Evolutionary conservation across 35 echinoderm and acorn worm genomes (phyloP).

Genomic region (Ophioderma brevispina): DNA sequence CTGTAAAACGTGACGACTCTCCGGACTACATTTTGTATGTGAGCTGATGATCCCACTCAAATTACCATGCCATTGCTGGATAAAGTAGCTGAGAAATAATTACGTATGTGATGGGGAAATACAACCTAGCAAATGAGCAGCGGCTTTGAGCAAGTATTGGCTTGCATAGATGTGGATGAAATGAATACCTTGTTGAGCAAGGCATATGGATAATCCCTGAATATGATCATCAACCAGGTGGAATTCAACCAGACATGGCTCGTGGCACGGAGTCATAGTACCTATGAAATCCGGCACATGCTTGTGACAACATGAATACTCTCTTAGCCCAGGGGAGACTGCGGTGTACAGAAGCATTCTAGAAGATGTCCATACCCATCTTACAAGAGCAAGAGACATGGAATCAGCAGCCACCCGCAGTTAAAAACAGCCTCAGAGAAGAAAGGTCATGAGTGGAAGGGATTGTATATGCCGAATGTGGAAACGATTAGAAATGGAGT

Average conservation of each 20-base stretch:
- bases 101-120: neutral
- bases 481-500: too few species aligned
- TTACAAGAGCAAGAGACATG: too few species aligned
- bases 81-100: neutral
- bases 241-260: neutral
- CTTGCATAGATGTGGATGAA: neutral
- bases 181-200: constrained; percentile 19
- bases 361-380: neutral
- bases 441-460: too few species aligned
- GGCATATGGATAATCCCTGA: constrained; percentile 1
- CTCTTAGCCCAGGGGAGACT: neutral
- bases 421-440: too few species aligned
- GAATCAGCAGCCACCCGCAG: too few species aligned
- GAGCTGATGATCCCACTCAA: too few species aligned
- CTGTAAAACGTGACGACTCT: neutral
- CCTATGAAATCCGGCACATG: constrained; percentile 19
- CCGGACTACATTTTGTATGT: neutral
- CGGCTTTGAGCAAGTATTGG: neutral
- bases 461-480: too few species aligned
- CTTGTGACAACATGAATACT: constrained; percentile 37
- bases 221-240: neutral
- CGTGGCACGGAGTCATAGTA: constrained; percentile 6
- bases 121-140: neutral
- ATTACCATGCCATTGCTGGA: too few species aligned
- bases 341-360: neutral